Conservation (phyloP, 30 jellyfish, hydroid and myxozoan genomes). For the Aurelia aurita region DNA sequence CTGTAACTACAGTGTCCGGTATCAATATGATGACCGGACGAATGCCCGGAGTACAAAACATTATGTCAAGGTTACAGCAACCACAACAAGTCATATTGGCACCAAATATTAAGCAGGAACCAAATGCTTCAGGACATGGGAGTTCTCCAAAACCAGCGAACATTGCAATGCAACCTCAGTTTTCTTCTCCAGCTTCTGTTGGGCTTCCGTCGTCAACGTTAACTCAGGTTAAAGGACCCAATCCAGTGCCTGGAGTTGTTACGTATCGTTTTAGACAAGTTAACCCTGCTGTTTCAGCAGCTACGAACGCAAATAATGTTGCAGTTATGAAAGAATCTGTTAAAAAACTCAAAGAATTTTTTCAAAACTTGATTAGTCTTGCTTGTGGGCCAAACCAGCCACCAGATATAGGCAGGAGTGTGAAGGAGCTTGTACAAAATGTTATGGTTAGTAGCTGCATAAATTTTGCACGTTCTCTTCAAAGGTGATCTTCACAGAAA, state of each 20-base stretch:
- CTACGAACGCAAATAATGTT: constrained; percentile 44
- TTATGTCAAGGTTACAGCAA: constrained; percentile 63
- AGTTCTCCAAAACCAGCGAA: constrained; percentile 39
- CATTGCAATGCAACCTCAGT: constrained; percentile 73
- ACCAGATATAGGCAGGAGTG: constrained; percentile 95
- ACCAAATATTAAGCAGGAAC: constrained; percentile 61
- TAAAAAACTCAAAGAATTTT: constrained; percentile 91
- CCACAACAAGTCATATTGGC: constrained; percentile 55
- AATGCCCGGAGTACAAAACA: constrained; percentile 87
- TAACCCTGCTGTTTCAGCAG: constrained; percentile 58
- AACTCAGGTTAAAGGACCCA: constrained; percentile 81
- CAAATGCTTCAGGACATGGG: constrained; percentile 45
- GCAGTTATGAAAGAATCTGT: constrained; percentile 96
- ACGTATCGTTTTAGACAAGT: constrained; percentile 94
- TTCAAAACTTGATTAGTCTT: constrained; percentile 93
- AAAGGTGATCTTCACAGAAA: too few species aligned
- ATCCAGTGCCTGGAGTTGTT: constrained; percentile 93
- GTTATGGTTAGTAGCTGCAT: constrained; percentile 82
- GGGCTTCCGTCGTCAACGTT: constrained; percentile 81
- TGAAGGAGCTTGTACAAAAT: constrained; percentile 96
- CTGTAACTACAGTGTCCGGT: constrained; percentile 68
- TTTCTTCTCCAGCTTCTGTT: constrained; percentile 42
- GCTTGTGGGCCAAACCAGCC: constrained; percentile 99
- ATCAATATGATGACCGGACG: constrained; percentile 69
- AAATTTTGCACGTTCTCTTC: neutral